Evolutionary conservation across 2,113 vertebrate species (phyloP).

Genomic region (Echinops telfairi): DNA sequence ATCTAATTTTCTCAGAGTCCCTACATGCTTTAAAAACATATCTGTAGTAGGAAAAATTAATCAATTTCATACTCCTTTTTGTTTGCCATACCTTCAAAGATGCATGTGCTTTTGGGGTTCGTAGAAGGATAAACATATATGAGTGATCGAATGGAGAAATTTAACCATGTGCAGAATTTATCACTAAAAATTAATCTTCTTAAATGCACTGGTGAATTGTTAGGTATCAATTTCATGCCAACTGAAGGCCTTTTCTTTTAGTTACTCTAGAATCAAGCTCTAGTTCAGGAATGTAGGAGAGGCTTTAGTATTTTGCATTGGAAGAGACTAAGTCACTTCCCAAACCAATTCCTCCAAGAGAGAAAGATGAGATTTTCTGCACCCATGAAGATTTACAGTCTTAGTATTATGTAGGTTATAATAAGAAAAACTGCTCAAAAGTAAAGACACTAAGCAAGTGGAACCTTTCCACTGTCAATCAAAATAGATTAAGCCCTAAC

Average conservation of each 20-base stretch:
- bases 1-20: neutral
- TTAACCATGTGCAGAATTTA: neutral
- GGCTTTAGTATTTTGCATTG: too few species aligned
- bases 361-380: too few species aligned
- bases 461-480: too few species aligned
- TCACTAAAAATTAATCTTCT: constrained; percentile 2
- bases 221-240: too few species aligned
- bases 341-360: too few species aligned
- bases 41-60: neutral
- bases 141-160: neutral
- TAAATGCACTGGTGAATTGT: neutral
- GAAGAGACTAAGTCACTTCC: too few species aligned
- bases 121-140: neutral
- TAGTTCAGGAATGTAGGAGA: too few species aligned
- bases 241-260: neutral
- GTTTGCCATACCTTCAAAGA: constrained; percentile 20
- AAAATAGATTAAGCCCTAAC: too few species aligned
- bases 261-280: neutral
- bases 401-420: too few species aligned
- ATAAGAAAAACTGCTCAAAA: too few species aligned
- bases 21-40: neutral
- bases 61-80: neutral
- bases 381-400: too few species aligned
- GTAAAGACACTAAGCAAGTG: too few species aligned
- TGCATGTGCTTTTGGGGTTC: neutral